Conservation (phyloP, 2,113 vertebrate species). For the Bambusicola thoracicus region DNA sequence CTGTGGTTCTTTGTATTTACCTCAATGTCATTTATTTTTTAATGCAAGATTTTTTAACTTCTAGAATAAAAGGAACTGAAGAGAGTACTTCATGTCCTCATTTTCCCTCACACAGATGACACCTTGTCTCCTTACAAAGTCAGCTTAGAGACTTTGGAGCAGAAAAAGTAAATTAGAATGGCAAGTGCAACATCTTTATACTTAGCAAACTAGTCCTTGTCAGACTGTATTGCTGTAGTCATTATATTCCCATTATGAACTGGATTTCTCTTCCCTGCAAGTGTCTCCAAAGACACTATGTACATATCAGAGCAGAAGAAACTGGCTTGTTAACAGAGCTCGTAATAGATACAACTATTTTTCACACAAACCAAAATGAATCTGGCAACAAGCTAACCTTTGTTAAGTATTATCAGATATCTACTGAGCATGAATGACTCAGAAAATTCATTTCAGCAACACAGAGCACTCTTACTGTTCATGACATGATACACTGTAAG, state of each 20-base stretch:
- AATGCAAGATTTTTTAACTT: not conserved
- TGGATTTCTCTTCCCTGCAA: not conserved
- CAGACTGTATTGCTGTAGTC: not conserved
- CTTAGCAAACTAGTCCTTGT: not conserved
- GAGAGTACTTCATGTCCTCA: not conserved
- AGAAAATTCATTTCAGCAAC: slow-evolving; percentile 11
- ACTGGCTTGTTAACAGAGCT: not conserved
- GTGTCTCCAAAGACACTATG: not conserved
- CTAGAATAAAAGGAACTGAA: not conserved
- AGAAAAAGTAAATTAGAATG: not conserved
- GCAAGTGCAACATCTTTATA: not conserved
- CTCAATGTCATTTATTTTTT: not conserved
- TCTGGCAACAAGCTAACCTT: not conserved
- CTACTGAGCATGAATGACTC: not conserved
- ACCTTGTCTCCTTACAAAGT: not conserved
- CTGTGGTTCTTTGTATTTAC: not conserved
- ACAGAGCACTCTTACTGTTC: not conserved
- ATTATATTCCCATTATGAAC: not conserved
- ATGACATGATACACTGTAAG: not conserved
- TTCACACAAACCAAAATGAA: not conserved
- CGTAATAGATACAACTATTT: not conserved
- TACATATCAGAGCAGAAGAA: not conserved
- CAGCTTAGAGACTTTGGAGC: not conserved
- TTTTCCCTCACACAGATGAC: not conserved
- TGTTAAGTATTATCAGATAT: not conserved